phyloP scores from a whole-genome alignment of 2,797 vertebrate species.

The Girardinus metallicus region DNA sequence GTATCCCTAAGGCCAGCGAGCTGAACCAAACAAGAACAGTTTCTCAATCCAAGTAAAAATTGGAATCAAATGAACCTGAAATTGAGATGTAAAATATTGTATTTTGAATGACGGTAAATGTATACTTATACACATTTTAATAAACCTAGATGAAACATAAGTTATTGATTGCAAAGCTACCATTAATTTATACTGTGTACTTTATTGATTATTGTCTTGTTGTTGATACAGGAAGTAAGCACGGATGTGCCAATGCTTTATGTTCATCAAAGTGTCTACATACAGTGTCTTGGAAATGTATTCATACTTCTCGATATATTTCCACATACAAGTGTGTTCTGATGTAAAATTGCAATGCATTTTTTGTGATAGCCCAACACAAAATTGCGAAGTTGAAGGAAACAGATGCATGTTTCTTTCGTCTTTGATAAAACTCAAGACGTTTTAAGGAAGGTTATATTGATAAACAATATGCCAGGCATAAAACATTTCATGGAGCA shows the following conservation, averaged over 20 bases:
- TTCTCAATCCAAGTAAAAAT: slow-evolving; percentile 7
- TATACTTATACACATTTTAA: no score
- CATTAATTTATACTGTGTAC: neutral
- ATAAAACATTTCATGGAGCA: neutral
- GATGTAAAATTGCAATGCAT: neutral
- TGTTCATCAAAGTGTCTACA: neutral
- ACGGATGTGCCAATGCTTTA: neutral
- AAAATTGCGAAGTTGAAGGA: neutral
- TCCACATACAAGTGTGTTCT: neutral
- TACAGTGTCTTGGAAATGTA: no score
- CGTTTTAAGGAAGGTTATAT: slow-evolving; percentile 1
- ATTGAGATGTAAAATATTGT: neutral
- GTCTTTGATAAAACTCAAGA: neutral
- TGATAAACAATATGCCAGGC: neutral
- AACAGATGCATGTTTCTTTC: neutral
- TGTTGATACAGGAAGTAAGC: neutral
- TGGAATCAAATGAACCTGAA: neutral
- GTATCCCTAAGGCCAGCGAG: slow-evolving; percentile 39
- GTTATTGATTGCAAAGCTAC: neutral
- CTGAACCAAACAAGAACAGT: slow-evolving; percentile 25
- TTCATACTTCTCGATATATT: neutral
- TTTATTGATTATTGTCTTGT: neutral
- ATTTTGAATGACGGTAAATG: neutral
- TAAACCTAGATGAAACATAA: neutral
- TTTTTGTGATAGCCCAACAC: neutral